Evolutionary conservation across 1,140 invertebrate genomes (phyloP).

Genomic region (Apocrypta bakeri): DNA sequence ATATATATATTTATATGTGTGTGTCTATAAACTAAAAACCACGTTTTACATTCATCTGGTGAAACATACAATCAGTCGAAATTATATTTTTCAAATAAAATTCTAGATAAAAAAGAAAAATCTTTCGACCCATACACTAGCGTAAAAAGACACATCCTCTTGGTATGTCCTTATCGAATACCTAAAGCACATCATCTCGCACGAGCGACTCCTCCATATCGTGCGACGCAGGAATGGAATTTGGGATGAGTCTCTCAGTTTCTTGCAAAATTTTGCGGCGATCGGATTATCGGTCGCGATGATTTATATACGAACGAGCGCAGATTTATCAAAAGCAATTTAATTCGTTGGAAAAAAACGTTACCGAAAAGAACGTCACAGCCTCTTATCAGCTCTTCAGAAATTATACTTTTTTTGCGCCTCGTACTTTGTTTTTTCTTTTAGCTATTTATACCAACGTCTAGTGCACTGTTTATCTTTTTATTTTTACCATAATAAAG

Average conservation of each 20-base stretch:
- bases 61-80: too few species aligned
- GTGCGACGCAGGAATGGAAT: background rate
- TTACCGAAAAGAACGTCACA: constrained; percentile 6
- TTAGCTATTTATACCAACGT: background rate
- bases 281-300: constrained; percentile 16
- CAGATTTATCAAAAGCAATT: constrained; percentile 26
- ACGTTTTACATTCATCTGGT: too few species aligned
- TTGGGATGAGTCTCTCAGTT: background rate
- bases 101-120: too few species aligned
- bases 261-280: constrained; percentile 1
- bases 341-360: background rate
- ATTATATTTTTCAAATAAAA: too few species aligned
- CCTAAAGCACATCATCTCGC: background rate
- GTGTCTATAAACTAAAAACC: too few species aligned
- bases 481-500: too few species aligned
- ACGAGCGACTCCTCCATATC: background rate
- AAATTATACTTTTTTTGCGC: background rate
- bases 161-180: background rate
- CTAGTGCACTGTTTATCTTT: background rate
- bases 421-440: background rate
- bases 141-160: background rate
- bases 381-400: background rate
- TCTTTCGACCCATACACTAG: too few species aligned
- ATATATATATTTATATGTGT: too few species aligned
- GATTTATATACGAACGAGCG: constrained; percentile 13